phyloP scores from a whole-genome alignment of 1,140 invertebrate genomes.

The Dufourea novaeangliae region DNA sequence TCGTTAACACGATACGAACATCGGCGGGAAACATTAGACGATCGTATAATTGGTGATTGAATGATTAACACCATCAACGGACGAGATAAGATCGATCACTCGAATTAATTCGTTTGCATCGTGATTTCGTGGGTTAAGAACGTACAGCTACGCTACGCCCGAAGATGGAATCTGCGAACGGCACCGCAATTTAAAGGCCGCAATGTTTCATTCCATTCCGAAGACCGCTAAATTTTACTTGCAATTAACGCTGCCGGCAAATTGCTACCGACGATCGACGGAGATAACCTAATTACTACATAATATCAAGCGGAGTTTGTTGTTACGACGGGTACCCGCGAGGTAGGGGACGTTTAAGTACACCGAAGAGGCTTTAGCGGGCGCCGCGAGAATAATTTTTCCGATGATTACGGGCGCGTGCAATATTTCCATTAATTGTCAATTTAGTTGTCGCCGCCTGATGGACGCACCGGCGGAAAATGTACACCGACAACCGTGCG shows the following conservation, averaged over 20 bases:
- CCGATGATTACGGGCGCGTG: slow-evolving; percentile 64
- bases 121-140: slow-evolving; percentile 13
- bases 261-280: slow-evolving; percentile 42
- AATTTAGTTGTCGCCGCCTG: slow-evolving; percentile 78
- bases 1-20: slow-evolving; percentile 13
- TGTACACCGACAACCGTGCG: slow-evolving; percentile 38
- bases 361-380: slow-evolving; percentile 49
- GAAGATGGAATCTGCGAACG: slow-evolving; percentile 30
- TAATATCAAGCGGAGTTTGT: slow-evolving; percentile 50
- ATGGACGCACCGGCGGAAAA: slow-evolving; percentile 53
- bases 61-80: slow-evolving; percentile 8
- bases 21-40: neutral
- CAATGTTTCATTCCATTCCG: slow-evolving; percentile 50
- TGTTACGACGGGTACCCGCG: slow-evolving; percentile 38
- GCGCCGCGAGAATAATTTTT: slow-evolving; percentile 64
- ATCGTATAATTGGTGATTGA: slow-evolving; percentile 2
- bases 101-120: neutral
- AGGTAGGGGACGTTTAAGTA: slow-evolving; percentile 52
- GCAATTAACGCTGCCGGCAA: slow-evolving; percentile 50
- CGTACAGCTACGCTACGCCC: no score
- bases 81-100: slow-evolving; percentile 24
- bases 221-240: slow-evolving; percentile 36
- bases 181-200: slow-evolving; percentile 39
- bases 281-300: slow-evolving; percentile 53
- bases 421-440: slow-evolving; percentile 79